Conservation (phyloP, 2,888 invertebrate species). For the Lepidocyrtinus sp. region DNA sequence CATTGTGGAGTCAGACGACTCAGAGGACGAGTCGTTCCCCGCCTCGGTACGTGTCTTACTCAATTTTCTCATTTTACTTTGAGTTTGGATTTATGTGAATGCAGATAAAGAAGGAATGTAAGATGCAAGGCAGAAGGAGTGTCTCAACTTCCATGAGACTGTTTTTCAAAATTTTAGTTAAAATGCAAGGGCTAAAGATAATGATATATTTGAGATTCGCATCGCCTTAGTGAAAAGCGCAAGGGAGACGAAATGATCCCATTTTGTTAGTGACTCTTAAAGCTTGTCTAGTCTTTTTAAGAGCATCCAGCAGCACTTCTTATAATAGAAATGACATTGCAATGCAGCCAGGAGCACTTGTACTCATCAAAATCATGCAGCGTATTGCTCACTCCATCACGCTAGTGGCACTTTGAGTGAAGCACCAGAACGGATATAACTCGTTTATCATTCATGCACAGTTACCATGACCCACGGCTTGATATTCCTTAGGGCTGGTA, state of each 20-base stretch:
- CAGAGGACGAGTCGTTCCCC: slow-evolving; percentile 68
- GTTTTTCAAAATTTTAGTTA: neutral
- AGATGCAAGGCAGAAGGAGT: neutral
- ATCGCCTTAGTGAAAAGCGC: slow-evolving; percentile 8
- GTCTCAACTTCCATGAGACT: no score
- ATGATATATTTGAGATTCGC: slow-evolving; percentile 10
- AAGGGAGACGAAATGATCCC: neutral
- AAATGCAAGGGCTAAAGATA: neutral
- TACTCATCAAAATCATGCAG: slow-evolving; percentile 14
- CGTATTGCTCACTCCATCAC: neutral
- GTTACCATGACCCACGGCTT: slow-evolving; percentile 26
- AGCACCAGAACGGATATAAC: slow-evolving; percentile 50
- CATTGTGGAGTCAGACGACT: slow-evolving; percentile 68
- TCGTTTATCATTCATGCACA: slow-evolving; percentile 56
- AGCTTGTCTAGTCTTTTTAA: neutral
- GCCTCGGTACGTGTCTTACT: slow-evolving; percentile 61
- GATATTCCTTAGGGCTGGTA: neutral
- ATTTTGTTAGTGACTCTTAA: neutral
- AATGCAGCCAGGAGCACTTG: neutral
- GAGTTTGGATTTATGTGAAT: slow-evolving; percentile 37
- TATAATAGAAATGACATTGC: neutral
- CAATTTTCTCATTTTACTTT: slow-evolving; percentile 46
- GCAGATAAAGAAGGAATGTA: neutral
- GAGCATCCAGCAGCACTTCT: neutral
- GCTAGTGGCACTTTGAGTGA: slow-evolving; percentile 39